Evolutionary conservation across 2,888 invertebrate species (phyloP).

Genomic region (Macrophya alboannulata): DNA sequence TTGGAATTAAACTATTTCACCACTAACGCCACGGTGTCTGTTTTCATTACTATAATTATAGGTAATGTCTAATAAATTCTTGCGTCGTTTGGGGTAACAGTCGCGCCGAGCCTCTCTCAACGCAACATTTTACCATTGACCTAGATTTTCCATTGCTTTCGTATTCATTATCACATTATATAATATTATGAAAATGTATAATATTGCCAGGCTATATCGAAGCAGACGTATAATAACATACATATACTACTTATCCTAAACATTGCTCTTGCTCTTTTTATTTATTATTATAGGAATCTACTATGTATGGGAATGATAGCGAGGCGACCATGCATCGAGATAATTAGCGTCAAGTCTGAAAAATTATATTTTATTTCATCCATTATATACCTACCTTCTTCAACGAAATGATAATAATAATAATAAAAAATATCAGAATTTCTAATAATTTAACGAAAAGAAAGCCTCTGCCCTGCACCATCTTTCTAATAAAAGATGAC

Average conservation of each 20-base stretch:
- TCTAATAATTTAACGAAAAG: neutral
- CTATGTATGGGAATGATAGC: neutral
- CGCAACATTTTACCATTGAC: neutral
- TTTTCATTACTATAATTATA: constrained; percentile 33
- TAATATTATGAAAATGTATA: neutral
- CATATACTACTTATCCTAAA: constrained; percentile 13
- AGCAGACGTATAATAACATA: neutral
- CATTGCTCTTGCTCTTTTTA: neutral
- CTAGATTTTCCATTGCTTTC: constrained; percentile 20
- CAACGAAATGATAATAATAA: neutral
- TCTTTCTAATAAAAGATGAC: neutral
- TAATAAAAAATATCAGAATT: neutral
- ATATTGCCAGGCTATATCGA: neutral
- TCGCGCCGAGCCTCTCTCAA: neutral
- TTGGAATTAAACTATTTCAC: constrained; percentile 13
- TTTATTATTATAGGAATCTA: neutral
- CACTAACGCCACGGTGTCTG: neutral
- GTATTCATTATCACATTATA: constrained; percentile 3
- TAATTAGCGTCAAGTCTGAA: neutral
- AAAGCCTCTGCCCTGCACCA: neutral
- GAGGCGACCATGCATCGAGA: constrained; percentile 1
- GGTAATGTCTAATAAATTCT: constrained; percentile 10
- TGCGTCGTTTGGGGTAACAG: constrained; percentile 6
- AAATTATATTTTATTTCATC: neutral
- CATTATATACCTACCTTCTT: neutral